Conservation (phyloP, 2,797 vertebrate genomes). For the Galaxias olidus region DNA sequence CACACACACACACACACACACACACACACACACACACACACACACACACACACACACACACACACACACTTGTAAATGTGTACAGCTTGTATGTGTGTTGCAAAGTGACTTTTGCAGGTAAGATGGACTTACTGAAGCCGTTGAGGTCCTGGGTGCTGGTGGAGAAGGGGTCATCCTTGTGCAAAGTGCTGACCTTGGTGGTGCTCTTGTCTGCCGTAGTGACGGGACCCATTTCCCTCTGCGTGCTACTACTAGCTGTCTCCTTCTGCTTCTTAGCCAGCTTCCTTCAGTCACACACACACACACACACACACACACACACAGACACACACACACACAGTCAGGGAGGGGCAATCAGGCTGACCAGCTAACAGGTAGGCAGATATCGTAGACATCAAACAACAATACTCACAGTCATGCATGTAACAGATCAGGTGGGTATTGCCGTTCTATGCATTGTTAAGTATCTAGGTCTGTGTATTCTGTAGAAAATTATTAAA, state of each 20-base stretch:
- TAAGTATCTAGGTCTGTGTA: neutral
- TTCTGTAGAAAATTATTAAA: no score
- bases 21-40: neutral
- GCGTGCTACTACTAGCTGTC: constrained; percentile 89
- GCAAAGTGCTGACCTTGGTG: constrained; percentile 87
- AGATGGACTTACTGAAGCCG: constrained; percentile 87
- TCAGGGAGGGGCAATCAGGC: neutral
- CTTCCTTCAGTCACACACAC: constrained; percentile 78
- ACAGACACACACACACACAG: constrained; percentile 4
- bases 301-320: constrained; percentile 22
- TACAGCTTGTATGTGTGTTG: constrained; percentile 12
- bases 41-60: neutral
- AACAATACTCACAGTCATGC: neutral
- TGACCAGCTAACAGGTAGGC: neutral
- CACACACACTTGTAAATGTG: constrained; percentile 1
- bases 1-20: constrained; percentile 13
- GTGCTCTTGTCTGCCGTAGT: constrained; percentile 87
- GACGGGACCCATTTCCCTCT: constrained; percentile 95
- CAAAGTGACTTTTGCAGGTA: constrained; percentile 30
- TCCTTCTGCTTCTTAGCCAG: constrained; percentile 99
- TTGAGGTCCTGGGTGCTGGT: constrained; percentile 95
- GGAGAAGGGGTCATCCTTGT: constrained; percentile 93
- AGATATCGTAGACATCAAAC: neutral
- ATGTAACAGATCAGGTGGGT: neutral
- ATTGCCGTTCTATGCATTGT: neutral